Evolutionary conservation across 2,797 vertebrate genomes (phyloP).

Genomic region (Sebastes miniatus): DNA sequence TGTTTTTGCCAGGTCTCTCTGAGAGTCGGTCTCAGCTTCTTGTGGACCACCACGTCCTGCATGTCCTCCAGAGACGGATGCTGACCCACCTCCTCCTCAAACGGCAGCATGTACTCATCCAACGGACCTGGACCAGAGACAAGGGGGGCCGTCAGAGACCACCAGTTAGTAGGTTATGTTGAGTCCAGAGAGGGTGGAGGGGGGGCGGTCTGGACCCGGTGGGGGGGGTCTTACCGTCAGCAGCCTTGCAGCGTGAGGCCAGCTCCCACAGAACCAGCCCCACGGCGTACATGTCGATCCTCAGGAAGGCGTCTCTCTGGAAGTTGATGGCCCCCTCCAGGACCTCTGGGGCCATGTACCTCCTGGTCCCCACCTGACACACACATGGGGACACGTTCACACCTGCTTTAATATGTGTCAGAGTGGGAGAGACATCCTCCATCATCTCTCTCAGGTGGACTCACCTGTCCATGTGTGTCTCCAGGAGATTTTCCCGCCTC

Average conservation of each 20-base stretch:
- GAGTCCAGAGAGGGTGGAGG: background rate
- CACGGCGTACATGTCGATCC: constrained; percentile 96
- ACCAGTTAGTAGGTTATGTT: no score
- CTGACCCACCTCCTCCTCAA: constrained; percentile 94
- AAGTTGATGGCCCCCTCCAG: constrained; percentile 96
- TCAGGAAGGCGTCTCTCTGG: constrained; percentile 92
- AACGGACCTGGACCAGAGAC: constrained; percentile 83
- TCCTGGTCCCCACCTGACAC: constrained; percentile 89
- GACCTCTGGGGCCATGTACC: constrained; percentile 96
- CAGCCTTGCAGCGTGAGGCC: constrained; percentile 91
- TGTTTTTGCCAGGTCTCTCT: constrained; percentile 96
- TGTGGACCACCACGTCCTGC: constrained; percentile 96
- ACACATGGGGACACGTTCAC: background rate
- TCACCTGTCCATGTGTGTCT: constrained; percentile 94
- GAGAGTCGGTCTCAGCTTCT: constrained; percentile 91
- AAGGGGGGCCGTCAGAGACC: background rate
- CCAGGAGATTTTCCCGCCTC: constrained; percentile 94
- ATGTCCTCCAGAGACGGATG: constrained; percentile 96
- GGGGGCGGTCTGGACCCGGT: background rate
- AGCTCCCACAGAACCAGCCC: constrained; percentile 94
- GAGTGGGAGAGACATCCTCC: no score
- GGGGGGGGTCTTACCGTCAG: constrained; percentile 83
- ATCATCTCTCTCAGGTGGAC: background rate
- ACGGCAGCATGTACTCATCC: constrained; percentile 94
- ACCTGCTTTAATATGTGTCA: background rate